A percentile compares a stretch with the other conserved stretches of the same genome.
Evolutionary conservation across 2,888 invertebrate species (phyloP).

Genomic region (Oscheius sp.): DNA sequence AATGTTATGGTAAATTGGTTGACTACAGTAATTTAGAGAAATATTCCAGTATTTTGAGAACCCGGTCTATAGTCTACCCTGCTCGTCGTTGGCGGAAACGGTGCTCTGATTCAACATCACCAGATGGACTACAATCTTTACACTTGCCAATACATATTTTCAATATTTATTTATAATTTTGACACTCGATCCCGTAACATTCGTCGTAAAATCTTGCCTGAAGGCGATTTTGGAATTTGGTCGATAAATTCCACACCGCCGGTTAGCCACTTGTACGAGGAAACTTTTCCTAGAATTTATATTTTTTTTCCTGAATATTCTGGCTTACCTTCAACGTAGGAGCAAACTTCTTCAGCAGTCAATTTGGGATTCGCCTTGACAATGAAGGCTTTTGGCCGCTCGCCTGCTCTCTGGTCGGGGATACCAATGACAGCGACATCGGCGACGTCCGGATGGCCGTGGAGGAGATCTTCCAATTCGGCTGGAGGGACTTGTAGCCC

Average conservation of each 20-base stretch:
- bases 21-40: too few species aligned
- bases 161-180: too few species aligned
- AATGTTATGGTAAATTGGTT: too few species aligned
- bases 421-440: conserved; percentile 86
- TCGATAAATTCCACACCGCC: conserved; percentile 81
- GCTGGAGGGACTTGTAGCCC: conserved; percentile 80
- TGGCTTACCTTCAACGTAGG: conserved; percentile 31
- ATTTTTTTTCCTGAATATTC: neutral
- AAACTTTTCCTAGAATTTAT: conserved; percentile 1
- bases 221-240: conserved; percentile 82
- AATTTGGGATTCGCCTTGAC: conserved; percentile 27
- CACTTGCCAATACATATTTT: neutral
- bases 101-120: too few species aligned
- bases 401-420: conserved; percentile 77
- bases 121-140: too few species aligned
- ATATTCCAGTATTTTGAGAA: too few species aligned
- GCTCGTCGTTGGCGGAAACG: too few species aligned
- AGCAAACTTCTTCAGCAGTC: conserved; percentile 21
- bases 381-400: conserved; percentile 35
- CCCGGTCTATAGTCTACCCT: too few species aligned
- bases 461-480: conserved; percentile 85
- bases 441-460: conserved; percentile 81
- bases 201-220: conserved; percentile 84
- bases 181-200: conserved; percentile 40
- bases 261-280: conserved; percentile 75